Conservation (phyloP, 2,113 vertebrate genomes). For the Pygoscelis adeliae region DNA sequence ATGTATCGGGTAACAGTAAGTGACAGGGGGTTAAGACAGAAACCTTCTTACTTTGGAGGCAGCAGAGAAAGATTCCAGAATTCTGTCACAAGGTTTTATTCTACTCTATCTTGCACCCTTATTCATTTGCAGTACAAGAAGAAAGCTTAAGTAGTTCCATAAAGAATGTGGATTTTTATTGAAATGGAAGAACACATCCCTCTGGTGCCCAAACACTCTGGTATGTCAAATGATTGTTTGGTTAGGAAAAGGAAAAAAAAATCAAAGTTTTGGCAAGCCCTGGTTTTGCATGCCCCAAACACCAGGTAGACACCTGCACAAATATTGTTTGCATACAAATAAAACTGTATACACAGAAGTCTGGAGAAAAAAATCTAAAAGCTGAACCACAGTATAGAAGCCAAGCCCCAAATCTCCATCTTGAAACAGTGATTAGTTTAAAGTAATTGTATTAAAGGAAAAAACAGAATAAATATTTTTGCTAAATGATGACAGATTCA, state of each 20-base stretch:
- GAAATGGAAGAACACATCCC: neutral
- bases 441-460: neutral
- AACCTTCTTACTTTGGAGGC: neutral
- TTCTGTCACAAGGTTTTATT: neutral
- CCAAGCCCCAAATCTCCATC: neutral
- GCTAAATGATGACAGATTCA: neutral
- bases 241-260: neutral
- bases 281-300: neutral
- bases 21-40: neutral
- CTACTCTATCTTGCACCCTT: neutral
- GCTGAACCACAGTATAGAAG: neutral
- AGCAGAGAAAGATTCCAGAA: neutral
- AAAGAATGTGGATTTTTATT: neutral
- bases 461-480: neutral
- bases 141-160: neutral
- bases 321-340: constrained; percentile 16
- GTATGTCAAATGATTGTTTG: neutral
- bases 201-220: neutral
- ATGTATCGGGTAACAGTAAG: neutral
- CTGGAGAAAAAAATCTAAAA: neutral
- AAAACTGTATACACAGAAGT: neutral
- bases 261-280: neutral
- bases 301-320: neutral
- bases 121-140: neutral
- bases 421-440: neutral